Conservation (phyloP, 2,113 vertebrate species). For the Ciconia stormi region DNA sequence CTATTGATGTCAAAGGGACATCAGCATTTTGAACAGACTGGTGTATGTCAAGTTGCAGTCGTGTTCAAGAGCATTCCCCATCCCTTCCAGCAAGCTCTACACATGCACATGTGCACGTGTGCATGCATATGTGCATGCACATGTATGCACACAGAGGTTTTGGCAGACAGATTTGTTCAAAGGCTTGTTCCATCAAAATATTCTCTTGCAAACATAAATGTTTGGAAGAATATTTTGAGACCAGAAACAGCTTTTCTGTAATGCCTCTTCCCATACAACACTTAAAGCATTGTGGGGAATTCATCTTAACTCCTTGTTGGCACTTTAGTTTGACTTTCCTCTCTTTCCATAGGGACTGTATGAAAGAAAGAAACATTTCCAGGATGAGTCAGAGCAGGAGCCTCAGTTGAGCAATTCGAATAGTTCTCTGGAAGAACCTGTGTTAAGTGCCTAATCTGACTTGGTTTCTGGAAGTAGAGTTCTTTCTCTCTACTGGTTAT, state of each 20-base stretch:
- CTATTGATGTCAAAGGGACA: not conserved
- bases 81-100: not conserved
- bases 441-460: not conserved
- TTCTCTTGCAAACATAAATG: not conserved
- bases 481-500: not conserved
- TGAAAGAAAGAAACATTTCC: not conserved
- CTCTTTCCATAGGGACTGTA: not conserved
- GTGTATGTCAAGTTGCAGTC: not conserved
- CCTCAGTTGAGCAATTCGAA: not conserved
- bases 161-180: not conserved
- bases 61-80: not conserved
- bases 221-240: not conserved
- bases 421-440: not conserved
- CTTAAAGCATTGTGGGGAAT: not conserved
- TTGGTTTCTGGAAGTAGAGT: not conserved
- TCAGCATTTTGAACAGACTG: not conserved
- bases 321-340: not conserved
- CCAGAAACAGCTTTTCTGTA: not conserved
- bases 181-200: not conserved
- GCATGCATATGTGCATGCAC: rapidly evolving
- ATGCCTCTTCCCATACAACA: not conserved
- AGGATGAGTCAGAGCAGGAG: not conserved
- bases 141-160: not conserved
- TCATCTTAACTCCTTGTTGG: not conserved
- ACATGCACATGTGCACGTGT: rapidly evolving